Evolutionary conservation across 2,888 invertebrate species (phyloP), one percentile per base, ranked within the genome.

Genomic region (Platynereis dumerilii): DNA sequence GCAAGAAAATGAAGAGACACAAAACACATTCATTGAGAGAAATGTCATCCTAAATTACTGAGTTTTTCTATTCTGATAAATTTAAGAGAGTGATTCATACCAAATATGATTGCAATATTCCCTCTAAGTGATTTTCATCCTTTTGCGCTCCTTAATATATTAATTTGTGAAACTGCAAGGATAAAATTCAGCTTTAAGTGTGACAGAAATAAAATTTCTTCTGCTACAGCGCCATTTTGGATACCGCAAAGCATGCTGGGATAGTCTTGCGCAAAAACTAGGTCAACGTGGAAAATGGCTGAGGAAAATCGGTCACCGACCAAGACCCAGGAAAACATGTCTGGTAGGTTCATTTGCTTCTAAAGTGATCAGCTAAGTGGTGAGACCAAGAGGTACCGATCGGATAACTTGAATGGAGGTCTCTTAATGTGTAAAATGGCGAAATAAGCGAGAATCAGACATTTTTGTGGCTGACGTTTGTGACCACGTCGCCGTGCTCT

Each of bases 231-330:
- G 53, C 60, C 60, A 60, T 60, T 26, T 28, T 60, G 60, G 52
- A 17, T 34, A 34, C 34, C 34, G 34, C 34, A 17, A 27, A 17
- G 59, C 22, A 59, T 26, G 26, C 27, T 59, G 59, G 59, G 59
- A 45, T 45, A 59, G 39, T 29, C 48, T n/a, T 48, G 34, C 34
- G 12, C 44, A 44, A 44, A 20, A 63, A 66, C 44, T 64, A 64
- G 66, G 66, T 66, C 66, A 66, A 59, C 66, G 60, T 55, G 62
- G 63, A 66, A 63, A 57, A 66, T 66, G 66, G 66, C 63, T 45
- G 66, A 66, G 60, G 63, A 63, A 66, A 64, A 56, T 66, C 66
- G 66, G 66, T 66, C 66, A 66, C 59, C 63, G 45, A 53, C 59
- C 44, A 58, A 52, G 39, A 42, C 59, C 28, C 56, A 42, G 54